A percentile compares a stretch with the other conserved stretches of the same genome.
These are phyloP conservation scores for Columba livia DNA, from an alignment of 2,113 vertebrate genomes.

Conservation along the genomic window DNA sequence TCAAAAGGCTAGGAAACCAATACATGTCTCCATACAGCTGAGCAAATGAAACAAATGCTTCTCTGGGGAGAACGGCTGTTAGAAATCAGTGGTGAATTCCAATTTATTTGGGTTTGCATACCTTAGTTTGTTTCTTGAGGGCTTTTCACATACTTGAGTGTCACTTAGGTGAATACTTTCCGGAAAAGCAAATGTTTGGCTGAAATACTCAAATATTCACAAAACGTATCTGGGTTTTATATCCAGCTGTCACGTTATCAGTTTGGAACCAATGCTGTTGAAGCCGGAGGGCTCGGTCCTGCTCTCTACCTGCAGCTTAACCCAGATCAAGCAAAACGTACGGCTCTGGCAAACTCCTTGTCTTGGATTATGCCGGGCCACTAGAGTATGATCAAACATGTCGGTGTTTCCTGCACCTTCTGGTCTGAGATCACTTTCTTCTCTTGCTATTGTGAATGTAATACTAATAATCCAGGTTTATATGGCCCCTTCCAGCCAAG, in stretches of 20 bases:
- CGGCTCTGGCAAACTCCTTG: neutral
- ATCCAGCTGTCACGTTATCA: neutral
- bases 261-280: neutral
- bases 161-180: constrained; percentile 1
- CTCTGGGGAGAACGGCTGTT: neutral
- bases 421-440: neutral
- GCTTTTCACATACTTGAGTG: neutral
- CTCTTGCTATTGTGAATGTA: neutral
- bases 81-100: neutral
- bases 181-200: neutral
- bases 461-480: neutral
- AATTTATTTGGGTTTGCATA: neutral
- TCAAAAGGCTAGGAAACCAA: neutral
- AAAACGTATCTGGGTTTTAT: neutral
- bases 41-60: neutral
- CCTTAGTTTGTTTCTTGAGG: constrained; percentile 22
- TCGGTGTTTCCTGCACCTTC: neutral
- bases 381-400: fast-evolving
- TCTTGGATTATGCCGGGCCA: neutral
- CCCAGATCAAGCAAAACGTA: neutral
- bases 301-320: neutral
- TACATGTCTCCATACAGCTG: neutral
- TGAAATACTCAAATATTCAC: neutral
- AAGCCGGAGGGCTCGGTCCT: neutral
- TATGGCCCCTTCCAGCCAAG: neutral